phyloP scores from a whole-genome alignment of 1,140 invertebrate genomes.

The Tetramorium parvispinum region DNA sequence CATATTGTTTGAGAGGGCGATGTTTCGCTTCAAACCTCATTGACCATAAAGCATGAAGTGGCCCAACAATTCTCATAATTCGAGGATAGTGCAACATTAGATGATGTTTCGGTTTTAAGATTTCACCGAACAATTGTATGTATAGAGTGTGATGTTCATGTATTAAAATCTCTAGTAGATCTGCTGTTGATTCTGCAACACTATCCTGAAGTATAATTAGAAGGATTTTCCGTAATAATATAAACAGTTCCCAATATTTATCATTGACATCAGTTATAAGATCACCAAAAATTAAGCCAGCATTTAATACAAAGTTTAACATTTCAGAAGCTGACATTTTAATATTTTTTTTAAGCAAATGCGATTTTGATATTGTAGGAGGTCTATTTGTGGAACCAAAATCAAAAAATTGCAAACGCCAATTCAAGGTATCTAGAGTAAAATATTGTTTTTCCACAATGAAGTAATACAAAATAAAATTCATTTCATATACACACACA shows the following conservation, averaged over 20 bases:
- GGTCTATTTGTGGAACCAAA: no score
- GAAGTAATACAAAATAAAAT: no score
- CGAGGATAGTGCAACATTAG: conserved; percentile 20
- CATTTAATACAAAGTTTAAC: no score
- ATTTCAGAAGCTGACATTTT: no score
- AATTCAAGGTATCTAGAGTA: no score
- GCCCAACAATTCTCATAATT: conserved; percentile 11
- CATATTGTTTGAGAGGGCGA: conserved; percentile 8
- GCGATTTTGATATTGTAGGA: no score
- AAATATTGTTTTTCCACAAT: no score
- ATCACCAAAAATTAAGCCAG: no score
- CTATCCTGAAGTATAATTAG: background rate
- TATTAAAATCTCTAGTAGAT: conserved; percentile 17
- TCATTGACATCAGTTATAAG: no score
- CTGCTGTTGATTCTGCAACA: conserved; percentile 13
- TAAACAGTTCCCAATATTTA: no score
- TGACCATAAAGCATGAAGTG: background rate
- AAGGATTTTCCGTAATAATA: conserved; percentile 39
- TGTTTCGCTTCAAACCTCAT: conserved; percentile 12
- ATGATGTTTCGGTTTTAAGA: background rate
- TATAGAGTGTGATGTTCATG: background rate
- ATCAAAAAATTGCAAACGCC: no score
- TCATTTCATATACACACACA: background rate
- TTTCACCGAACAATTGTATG: conserved; percentile 3
- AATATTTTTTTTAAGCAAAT: no score